Evolutionary conservation across 2,888 invertebrate species (phyloP).

Genomic region (Drosophila nr. medialis): DNA sequence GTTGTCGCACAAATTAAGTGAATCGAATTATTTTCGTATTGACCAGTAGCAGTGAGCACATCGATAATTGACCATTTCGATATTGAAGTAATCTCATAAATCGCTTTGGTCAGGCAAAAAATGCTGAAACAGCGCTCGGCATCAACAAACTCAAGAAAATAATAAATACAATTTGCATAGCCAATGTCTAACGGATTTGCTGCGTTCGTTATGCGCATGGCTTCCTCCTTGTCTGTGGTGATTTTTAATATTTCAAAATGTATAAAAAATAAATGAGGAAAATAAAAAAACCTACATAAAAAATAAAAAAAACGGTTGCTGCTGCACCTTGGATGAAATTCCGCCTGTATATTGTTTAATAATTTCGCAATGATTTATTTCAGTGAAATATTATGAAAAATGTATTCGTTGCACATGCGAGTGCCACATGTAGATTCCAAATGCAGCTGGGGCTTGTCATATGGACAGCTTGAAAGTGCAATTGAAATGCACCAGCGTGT

Average conservation of each 20-base stretch:
- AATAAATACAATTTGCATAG: conserved; percentile 76
- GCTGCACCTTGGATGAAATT: conserved; percentile 20
- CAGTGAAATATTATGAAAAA: conserved; percentile 30
- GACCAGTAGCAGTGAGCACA: background rate
- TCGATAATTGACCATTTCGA: background rate
- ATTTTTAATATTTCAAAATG: conserved; percentile 1
- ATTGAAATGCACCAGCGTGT: conserved; percentile 23
- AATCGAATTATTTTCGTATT: background rate
- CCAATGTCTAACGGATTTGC: conserved; percentile 68
- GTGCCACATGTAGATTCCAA: background rate
- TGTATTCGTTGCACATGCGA: conserved; percentile 1
- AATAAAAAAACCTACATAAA: background rate
- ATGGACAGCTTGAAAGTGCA: conserved; percentile 30
- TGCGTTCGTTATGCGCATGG: conserved; percentile 15
- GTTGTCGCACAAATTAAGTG: background rate
- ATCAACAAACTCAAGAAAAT: conserved; percentile 19
- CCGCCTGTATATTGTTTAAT: conserved; percentile 64
- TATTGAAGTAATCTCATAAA: background rate
- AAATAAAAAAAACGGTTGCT: conserved; percentile 10
- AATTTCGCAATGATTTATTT: conserved; percentile 67
- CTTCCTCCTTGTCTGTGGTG: conserved; percentile 21
- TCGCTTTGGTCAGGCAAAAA: conserved; percentile 9
- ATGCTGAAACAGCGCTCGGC: conserved; percentile 25
- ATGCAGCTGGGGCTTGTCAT: conserved; percentile 33
- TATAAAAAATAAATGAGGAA: background rate